Evolutionary conservation across 1,140 invertebrate species (phyloP), one percentile per base, ranked within the genome.

Genomic region (Zaprionus camerounensis): DNA sequence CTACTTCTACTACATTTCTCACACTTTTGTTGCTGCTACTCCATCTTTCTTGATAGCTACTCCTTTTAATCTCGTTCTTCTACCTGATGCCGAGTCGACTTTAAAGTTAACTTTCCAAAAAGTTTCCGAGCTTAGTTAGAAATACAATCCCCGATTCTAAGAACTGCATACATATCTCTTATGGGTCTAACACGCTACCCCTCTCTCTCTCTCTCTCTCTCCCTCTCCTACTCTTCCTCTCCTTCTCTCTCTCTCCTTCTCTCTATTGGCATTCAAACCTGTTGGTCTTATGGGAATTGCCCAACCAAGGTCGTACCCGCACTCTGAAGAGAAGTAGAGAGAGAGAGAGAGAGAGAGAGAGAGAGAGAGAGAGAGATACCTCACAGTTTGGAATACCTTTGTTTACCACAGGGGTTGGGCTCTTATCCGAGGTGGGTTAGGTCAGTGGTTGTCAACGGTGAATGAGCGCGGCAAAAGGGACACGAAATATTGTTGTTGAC

Each of bases 351-450:
- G n/a, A n/a, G n/a, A n/a, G n/a, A n/a, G n/a, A 13, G 11, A 13
- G 3, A 38, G 11, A 11, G 3, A 36, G 3, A n/a, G 26, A 28
- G 26, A 7, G 26, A 44, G 2, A 11, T 17, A 44, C n/a, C 41
- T 17, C n/a, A 20, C 46, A 51, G 24, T 56, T 31, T 55, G 36
- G 65, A 57, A 67, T 58, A 58, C 24, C 55, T 57, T 57, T 51
- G 41, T 67, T 58, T 67, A 34, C 65, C 17, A 7, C 56, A 38
- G 17, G 56, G 66, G 66, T 53, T 59, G 66, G 66, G 38, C 41
- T 5, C n/a, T 20, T 31, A 28, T 6, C 2, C 51, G 5, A 55
- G 38, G 26, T 73, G 74, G 75, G 75, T 34, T 70, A 78, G 69
- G 78, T 77, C 69, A 80, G 61, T 59, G 26, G 17, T 15, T 12